phyloP scores from a whole-genome alignment of 2,888 invertebrate genomes.

The Clepsis dumicolana region DNA sequence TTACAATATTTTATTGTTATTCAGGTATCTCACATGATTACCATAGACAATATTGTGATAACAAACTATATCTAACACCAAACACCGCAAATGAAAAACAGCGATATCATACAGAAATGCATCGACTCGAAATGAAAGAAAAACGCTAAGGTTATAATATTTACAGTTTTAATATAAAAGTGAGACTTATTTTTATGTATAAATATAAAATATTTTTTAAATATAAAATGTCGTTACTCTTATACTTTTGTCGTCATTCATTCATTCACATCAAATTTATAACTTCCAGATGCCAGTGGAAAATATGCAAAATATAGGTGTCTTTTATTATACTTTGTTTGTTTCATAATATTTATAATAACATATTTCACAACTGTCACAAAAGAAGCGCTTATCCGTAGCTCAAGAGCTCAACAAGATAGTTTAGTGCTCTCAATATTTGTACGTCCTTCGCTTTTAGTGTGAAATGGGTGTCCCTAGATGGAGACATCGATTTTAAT shows the following conservation, averaged over 20 bases:
- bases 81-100: conserved; percentile 76
- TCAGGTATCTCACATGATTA: conserved; percentile 68
- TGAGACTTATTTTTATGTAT: conserved; percentile 55
- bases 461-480: too few species aligned
- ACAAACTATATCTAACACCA: conserved; percentile 67
- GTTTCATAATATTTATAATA: background rate
- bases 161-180: conserved; percentile 46
- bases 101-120: conserved; percentile 73
- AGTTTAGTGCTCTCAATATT: too few species aligned
- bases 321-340: background rate
- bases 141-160: conserved; percentile 50
- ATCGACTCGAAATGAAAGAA: conserved; percentile 50
- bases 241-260: conserved; percentile 19
- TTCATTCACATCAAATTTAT: conserved; percentile 13
- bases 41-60: conserved; percentile 32
- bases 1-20: conserved; percentile 50
- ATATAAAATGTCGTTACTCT: conserved; percentile 54
- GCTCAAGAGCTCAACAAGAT: too few species aligned
- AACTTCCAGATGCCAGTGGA: background rate
- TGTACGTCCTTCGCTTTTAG: too few species aligned
- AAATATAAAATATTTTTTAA: conserved; percentile 58
- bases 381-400: too few species aligned
- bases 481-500: too few species aligned
- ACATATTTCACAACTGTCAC: too few species aligned
- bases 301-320: background rate